A percentile compares a stretch with the other conserved stretches of the same genome.
phyloP scores from a whole-genome alignment of 2,797 vertebrate genomes.

The Cygnus olor region DNA sequence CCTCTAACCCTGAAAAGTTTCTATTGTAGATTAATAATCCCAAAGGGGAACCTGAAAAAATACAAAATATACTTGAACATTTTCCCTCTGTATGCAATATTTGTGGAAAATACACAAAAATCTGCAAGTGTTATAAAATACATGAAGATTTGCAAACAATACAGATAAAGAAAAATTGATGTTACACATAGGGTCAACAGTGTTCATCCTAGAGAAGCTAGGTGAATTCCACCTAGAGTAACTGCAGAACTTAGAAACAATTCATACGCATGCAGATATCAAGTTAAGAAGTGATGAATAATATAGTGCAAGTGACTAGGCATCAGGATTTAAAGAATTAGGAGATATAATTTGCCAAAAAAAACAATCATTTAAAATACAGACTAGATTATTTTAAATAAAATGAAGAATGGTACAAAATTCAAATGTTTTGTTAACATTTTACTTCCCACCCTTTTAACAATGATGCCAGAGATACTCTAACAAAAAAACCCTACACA shows the following conservation, averaged over 20 bases:
- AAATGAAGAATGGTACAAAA: not conserved
- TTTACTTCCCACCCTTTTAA: not conserved
- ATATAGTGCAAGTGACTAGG: not conserved
- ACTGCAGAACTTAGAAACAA: not conserved
- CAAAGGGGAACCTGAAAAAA: not conserved
- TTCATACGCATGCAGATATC: not conserved
- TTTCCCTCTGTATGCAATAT: not conserved
- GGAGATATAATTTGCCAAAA: not conserved
- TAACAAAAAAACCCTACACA: not conserved
- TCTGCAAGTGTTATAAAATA: not conserved
- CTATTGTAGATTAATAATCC: not conserved
- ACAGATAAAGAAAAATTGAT: not conserved
- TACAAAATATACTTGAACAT: not conserved
- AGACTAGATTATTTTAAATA: accelerated
- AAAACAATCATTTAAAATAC: not conserved
- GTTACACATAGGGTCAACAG: not conserved
- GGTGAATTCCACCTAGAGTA: not conserved
- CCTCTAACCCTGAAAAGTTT: not conserved
- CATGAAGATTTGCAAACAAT: not conserved
- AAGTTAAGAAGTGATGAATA: not conserved
- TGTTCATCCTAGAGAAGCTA: not conserved
- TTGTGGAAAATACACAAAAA: not conserved
- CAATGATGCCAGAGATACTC: not conserved
- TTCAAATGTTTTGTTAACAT: not conserved
- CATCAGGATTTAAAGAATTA: not conserved